A percentile compares a stretch with the other conserved stretches of the same genome.
These are phyloP conservation scores for Brachycybe producta DNA, from an alignment of 2,888 invertebrate species.

Conservation along the genomic window DNA sequence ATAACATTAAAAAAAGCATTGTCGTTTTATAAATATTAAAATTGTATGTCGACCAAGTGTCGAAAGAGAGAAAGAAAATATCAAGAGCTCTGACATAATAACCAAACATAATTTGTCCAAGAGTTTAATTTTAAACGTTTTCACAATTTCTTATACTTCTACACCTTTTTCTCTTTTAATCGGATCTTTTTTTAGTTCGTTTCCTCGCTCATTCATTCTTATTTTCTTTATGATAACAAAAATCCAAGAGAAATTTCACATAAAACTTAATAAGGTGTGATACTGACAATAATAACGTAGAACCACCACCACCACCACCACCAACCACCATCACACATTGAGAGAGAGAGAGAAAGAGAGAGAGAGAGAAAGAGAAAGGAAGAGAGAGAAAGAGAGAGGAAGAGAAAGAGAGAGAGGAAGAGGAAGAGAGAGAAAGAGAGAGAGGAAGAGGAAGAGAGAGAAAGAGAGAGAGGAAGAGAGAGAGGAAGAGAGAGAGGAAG, in stretches of 20 bases:
- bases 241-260: neutral
- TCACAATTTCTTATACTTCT: neutral
- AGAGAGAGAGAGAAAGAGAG: neutral
- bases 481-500: neutral
- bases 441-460: neutral
- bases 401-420: neutral
- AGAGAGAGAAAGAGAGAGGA: neutral
- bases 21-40: no score
- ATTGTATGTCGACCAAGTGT: no score
- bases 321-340: neutral
- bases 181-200: no score
- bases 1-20: no score
- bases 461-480: neutral
- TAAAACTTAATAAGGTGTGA: slow-evolving; percentile 15
- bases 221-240: neutral
- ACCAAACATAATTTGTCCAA: no score
- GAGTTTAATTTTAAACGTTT: no score
- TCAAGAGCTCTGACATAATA: no score
- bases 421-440: neutral
- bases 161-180: neutral
- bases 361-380: neutral
- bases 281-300: no score
- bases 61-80: no score
- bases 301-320: no score
- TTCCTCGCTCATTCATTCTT: no score